Percentiles rank a stretch among this genome's conserved stretches.
phyloP scores from a whole-genome alignment of 2,797 vertebrate species.

The Erpetoichthys calabaricus region DNA sequence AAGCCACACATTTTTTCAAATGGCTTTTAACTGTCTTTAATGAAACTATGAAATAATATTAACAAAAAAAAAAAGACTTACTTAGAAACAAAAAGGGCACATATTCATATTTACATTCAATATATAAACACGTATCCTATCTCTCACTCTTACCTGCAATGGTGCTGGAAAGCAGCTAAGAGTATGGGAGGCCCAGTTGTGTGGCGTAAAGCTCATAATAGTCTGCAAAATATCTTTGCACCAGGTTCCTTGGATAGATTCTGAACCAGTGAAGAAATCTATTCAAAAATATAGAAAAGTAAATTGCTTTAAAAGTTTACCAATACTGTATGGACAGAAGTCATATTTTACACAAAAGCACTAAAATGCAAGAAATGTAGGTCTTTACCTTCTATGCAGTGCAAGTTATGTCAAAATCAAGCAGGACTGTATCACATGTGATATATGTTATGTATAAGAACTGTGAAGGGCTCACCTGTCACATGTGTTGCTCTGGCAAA shows the following conservation, averaged over 20 bases:
- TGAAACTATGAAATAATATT: too few species aligned
- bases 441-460: background rate
- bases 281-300: background rate
- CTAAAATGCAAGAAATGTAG: too few species aligned
- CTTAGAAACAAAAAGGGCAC: background rate
- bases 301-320: background rate
- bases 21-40: too few species aligned
- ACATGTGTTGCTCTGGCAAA: slow-evolving; percentile 91
- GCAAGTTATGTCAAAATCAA: too few species aligned
- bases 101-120: too few species aligned
- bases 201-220: slow-evolving; percentile 95
- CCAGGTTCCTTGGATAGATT: slow-evolving; percentile 97
- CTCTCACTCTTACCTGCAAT: slow-evolving; percentile 60
- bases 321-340: background rate
- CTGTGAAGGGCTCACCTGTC: slow-evolving; percentile 56
- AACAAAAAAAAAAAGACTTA: too few species aligned
- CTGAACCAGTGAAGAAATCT: slow-evolving; percentile 97
- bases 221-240: slow-evolving; percentile 97
- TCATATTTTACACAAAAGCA: too few species aligned
- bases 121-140: too few species aligned
- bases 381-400: too few species aligned
- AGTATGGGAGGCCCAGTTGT: slow-evolving; percentile 97
- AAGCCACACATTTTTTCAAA: too few species aligned
- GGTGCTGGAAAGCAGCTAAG: slow-evolving; percentile 94
- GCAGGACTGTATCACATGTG: background rate